Evolutionary conservation across 2,113 vertebrate species (phyloP).

Genomic region (Paedocypris sp.): DNA sequence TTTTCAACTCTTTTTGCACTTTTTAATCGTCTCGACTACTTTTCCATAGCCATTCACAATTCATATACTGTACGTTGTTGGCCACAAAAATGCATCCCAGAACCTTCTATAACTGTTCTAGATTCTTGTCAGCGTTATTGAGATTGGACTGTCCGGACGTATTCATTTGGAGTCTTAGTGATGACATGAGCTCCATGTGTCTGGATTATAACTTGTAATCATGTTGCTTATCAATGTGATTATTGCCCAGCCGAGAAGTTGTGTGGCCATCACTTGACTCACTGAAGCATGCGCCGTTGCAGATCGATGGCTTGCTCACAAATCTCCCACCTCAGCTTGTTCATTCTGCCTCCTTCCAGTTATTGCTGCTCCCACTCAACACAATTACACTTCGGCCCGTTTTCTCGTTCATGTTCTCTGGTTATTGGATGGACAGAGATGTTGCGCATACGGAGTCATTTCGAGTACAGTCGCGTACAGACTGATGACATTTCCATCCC

Average conservation of each 20-base stretch:
- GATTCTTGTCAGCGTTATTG: too few species aligned
- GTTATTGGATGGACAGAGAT: not conserved
- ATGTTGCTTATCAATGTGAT: not conserved
- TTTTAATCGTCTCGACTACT: too few species aligned
- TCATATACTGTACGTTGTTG: too few species aligned
- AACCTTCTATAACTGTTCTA: too few species aligned
- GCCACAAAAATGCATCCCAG: too few species aligned
- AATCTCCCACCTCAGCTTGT: slow-evolving; percentile 2
- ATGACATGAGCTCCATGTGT: slow-evolving; percentile 13
- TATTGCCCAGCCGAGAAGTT: slow-evolving; percentile 19
- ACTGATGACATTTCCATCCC: not conserved
- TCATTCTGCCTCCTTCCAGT: not conserved
- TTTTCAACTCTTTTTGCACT: too few species aligned
- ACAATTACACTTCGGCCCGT: slow-evolving; percentile 10
- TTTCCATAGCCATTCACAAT: too few species aligned
- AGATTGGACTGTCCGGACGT: too few species aligned
- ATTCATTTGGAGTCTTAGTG: not conserved
- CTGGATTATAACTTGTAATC: not conserved
- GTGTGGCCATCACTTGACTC: slow-evolving; percentile 2
- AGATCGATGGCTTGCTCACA: slow-evolving; percentile 4
- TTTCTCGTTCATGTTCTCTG: not conserved
- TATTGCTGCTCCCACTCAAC: not conserved
- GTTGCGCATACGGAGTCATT: slow-evolving; percentile 3
- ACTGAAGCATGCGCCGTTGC: slow-evolving; percentile 13
- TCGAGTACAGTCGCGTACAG: too few species aligned